Evolutionary conservation across 2,113 vertebrate genomes (phyloP).

Genomic region (Callorhinus ursinus): DNA sequence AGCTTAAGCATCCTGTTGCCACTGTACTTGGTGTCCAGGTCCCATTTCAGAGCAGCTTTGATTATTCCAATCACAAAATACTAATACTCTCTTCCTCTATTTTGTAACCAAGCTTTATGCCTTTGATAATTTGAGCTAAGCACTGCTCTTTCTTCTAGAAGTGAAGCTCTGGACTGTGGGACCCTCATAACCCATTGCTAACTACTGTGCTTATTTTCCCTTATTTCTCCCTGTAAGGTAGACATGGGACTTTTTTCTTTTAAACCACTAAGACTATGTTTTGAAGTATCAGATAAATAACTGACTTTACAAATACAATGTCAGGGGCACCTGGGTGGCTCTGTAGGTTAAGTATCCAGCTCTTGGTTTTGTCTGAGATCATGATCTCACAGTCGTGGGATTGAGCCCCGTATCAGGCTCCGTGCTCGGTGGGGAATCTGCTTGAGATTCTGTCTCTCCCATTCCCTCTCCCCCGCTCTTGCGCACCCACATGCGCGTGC

Average conservation of each 20-base stretch:
- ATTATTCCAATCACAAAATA: neutral
- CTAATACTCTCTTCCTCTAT: neutral
- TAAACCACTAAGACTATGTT: neutral
- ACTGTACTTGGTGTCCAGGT: neutral
- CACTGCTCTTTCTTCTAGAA: neutral
- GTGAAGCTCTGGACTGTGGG: neutral
- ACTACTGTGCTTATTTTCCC: neutral
- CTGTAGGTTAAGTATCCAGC: neutral
- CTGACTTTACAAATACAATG: neutral
- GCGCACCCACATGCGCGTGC: neutral
- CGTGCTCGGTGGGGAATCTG: neutral
- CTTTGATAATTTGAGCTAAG: neutral
- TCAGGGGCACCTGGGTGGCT: neutral
- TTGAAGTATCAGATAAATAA: conserved; percentile 25
- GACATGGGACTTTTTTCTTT: neutral
- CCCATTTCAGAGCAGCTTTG: neutral
- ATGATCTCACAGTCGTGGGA: neutral
- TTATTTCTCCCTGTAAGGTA: neutral
- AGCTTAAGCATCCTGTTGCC: neutral
- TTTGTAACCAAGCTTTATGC: neutral
- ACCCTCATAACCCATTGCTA: neutral
- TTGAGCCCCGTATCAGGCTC: neutral
- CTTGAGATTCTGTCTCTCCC: neutral
- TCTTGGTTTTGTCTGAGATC: neutral
- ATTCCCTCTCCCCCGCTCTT: neutral